Conservation (phyloP, 2,797 vertebrate genomes). For the Harpagifer antarcticus region DNA sequence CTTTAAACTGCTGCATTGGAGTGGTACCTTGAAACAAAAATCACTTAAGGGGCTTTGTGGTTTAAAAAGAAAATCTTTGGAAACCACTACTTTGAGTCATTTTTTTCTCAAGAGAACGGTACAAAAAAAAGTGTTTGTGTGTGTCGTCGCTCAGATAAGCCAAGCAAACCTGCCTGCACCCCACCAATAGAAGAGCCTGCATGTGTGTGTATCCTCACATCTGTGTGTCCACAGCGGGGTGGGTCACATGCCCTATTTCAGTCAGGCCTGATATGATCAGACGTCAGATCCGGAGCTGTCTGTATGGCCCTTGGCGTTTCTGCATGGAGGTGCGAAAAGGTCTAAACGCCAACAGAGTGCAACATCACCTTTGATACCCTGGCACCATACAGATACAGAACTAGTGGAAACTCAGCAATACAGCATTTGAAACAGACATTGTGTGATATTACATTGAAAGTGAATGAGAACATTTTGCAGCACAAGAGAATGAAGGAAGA, state of each 20-base stretch:
- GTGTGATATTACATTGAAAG: slow-evolving; percentile 29
- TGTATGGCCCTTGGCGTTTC: slow-evolving; percentile 64
- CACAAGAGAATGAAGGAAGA: slow-evolving; percentile 19
- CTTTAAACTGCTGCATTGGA: slow-evolving; percentile 8
- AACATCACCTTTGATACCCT: slow-evolving; percentile 66
- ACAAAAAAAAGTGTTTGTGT: slow-evolving; percentile 3
- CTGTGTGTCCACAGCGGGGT: slow-evolving; percentile 69
- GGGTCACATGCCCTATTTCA: slow-evolving; percentile 77
- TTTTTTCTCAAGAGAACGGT: not conserved
- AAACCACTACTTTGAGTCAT: slow-evolving; percentile 6
- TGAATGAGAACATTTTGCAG: not conserved
- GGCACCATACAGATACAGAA: slow-evolving; percentile 54
- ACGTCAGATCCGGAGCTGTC: slow-evolving; percentile 70
- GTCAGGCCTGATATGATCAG: slow-evolving; percentile 79
- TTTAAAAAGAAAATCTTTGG: slow-evolving; percentile 8
- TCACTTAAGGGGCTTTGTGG: not conserved
- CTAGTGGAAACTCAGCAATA: slow-evolving; percentile 33
- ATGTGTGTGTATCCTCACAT: slow-evolving; percentile 37
- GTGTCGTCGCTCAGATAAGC: slow-evolving; percentile 40
- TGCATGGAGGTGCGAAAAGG: slow-evolving; percentile 75
- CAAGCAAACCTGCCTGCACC: slow-evolving; percentile 41
- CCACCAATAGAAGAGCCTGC: slow-evolving; percentile 30
- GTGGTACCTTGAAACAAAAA: not conserved
- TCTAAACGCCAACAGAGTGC: slow-evolving; percentile 74
- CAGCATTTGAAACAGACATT: slow-evolving; percentile 25